Percentiles rank a stretch among this genome's conserved stretches.
phyloP scores from a whole-genome alignment of 2,888 invertebrate genomes.

The Heliconius ismenius region DNA sequence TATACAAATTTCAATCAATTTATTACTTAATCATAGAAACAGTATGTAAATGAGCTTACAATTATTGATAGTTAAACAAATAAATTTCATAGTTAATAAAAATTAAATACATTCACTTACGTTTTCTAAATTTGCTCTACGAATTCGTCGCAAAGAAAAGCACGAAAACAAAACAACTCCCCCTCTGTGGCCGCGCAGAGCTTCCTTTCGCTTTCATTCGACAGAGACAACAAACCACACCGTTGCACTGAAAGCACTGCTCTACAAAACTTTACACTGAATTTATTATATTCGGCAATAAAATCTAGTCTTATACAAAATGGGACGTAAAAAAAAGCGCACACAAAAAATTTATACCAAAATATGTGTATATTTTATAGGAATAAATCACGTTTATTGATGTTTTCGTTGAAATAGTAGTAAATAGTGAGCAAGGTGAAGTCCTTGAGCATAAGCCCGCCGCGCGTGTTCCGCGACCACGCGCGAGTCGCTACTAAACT shows the following conservation, averaged over 20 bases:
- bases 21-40: no score
- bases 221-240: slow-evolving; percentile 69
- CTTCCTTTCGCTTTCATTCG: slow-evolving; percentile 76
- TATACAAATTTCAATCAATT: no score
- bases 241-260: slow-evolving; percentile 77
- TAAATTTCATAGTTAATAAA: slow-evolving; percentile 34
- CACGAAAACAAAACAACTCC: slow-evolving; percentile 73
- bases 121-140: slow-evolving; percentile 67
- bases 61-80: not conserved
- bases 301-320: slow-evolving; percentile 42
- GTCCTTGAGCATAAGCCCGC: slow-evolving; percentile 59
- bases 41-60: not conserved
- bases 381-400: slow-evolving; percentile 33
- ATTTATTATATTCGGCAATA: slow-evolving; percentile 38
- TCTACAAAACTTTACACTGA: slow-evolving; percentile 67
- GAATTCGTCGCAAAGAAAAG: slow-evolving; percentile 65
- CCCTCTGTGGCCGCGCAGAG: slow-evolving; percentile 59
- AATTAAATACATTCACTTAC: slow-evolving; percentile 59
- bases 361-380: slow-evolving; percentile 44
- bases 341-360: slow-evolving; percentile 25
- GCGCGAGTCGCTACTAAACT: slow-evolving; percentile 67
- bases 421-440: slow-evolving; percentile 67
- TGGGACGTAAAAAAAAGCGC: slow-evolving; percentile 48
- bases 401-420: slow-evolving; percentile 56
- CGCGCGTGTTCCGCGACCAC: slow-evolving; percentile 68